Percentiles rank a stretch among this genome's conserved stretches.
Evolutionary conservation across 2,888 invertebrate species (phyloP).

Genomic region (Arenicola marina): DNA sequence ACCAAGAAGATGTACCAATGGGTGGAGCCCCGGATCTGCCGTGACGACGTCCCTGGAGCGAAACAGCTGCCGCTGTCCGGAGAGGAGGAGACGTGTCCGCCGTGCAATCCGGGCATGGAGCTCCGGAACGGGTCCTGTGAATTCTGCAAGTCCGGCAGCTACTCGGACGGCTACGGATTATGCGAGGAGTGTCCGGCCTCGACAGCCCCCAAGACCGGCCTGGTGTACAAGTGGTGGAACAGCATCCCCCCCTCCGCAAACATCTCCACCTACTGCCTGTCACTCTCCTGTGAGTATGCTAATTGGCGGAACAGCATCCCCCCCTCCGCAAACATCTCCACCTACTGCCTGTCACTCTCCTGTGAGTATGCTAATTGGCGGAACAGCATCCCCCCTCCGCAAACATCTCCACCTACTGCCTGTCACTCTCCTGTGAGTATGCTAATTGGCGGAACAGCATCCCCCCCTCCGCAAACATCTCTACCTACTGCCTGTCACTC

Average conservation of each 20-base stretch:
- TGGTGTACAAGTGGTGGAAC: conserved; percentile 56
- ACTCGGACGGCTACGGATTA: conserved; percentile 33
- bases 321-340: too few species aligned
- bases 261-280: conserved; percentile 62
- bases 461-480: too few species aligned
- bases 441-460: too few species aligned
- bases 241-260: conserved; percentile 29
- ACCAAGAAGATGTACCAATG: conserved; percentile 64
- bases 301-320: too few species aligned
- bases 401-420: too few species aligned
- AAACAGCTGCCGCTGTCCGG: conserved; percentile 60
- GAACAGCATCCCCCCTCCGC: too few species aligned
- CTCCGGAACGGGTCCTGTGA: conserved; percentile 60
- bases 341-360: too few species aligned
- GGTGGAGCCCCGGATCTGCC: conserved; percentile 66
- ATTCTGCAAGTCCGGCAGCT: conserved; percentile 63
- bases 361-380: too few species aligned
- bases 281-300: conserved; percentile 46
- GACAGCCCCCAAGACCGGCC: conserved; percentile 66
- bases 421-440: too few species aligned
- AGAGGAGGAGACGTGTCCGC: conserved; percentile 60
- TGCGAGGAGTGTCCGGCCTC: conserved; percentile 37
- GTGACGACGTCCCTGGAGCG: conserved; percentile 59
- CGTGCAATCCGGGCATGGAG: conserved; percentile 65
- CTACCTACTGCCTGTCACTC: too few species aligned